Conservation (phyloP, 1,140 invertebrate genomes). For the Cydia pomonella region DNA sequence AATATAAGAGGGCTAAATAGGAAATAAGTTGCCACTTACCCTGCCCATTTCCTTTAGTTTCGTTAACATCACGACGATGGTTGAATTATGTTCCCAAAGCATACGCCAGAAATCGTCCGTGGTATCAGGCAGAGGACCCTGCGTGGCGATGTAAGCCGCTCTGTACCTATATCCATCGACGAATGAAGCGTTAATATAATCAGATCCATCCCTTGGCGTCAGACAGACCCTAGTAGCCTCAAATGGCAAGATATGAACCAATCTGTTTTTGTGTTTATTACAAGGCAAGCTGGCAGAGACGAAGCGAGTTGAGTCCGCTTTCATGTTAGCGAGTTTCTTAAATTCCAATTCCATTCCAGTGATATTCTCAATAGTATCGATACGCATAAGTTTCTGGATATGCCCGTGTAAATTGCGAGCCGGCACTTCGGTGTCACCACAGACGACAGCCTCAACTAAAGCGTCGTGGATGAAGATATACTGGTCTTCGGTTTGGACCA, state of each 20-base stretch:
- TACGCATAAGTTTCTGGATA: constrained; percentile 94
- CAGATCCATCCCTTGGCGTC: constrained; percentile 96
- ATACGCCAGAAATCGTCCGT: constrained; percentile 99
- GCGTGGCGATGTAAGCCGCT: constrained; percentile 98
- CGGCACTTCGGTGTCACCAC: constrained; percentile 96
- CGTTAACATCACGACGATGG: constrained; percentile 99
- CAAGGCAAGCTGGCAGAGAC: constrained; percentile 97
- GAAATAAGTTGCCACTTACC: constrained; percentile 81
- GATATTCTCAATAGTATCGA: constrained; percentile 90
- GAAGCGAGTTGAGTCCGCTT: constrained; percentile 96
- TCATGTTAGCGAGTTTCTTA: constrained; percentile 97
- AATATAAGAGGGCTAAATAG: not conserved
- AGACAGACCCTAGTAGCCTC: constrained; percentile 97
- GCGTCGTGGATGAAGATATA: constrained; percentile 99
- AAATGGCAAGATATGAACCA: constrained; percentile 98
- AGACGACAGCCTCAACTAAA: constrained; percentile 96
- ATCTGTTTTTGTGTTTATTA: constrained; percentile 99
- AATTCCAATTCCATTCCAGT: constrained; percentile 99
- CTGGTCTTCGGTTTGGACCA: constrained; percentile 99
- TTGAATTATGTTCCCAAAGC: constrained; percentile 99
- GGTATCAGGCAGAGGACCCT: constrained; percentile 97
- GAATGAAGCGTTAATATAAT: constrained; percentile 99
- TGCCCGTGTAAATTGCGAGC: constrained; percentile 95
- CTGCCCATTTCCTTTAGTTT: constrained; percentile 98
- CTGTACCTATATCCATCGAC: constrained; percentile 97